Evolutionary conservation across 2,113 vertebrate species (phyloP).

Genomic region (Eublepharis macularius): DNA sequence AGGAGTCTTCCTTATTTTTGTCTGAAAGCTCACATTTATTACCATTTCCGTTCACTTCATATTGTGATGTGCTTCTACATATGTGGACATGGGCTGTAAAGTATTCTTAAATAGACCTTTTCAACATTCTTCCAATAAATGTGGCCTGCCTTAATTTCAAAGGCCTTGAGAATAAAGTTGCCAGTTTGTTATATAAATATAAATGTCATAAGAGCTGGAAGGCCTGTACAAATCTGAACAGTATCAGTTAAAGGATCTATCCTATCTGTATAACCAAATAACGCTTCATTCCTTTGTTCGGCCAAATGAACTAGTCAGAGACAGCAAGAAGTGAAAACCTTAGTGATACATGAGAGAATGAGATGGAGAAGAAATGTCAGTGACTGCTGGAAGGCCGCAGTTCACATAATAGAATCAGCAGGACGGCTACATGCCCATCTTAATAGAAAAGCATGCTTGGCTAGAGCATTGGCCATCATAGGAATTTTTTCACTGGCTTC

Average conservation of each 20-base stretch:
- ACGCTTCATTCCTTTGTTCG: neutral
- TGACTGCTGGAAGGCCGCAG: conserved; percentile 13
- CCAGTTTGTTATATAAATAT: conserved; percentile 25
- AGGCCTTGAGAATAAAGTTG: conserved; percentile 1
- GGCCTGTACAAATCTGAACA: conserved; percentile 12
- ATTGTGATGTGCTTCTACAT: neutral
- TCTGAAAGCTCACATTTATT: conserved; percentile 12
- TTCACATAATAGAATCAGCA: neutral
- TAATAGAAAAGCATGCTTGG: neutral
- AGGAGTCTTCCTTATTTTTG: conserved; percentile 10
- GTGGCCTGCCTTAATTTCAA: neutral
- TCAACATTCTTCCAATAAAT: conserved; percentile 1
- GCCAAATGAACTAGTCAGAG: conserved; percentile 26
- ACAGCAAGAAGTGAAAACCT: conserved; percentile 44
- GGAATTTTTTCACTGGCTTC: neutral
- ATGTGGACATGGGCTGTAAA: neutral
- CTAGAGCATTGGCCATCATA: neutral
- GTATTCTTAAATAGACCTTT: conserved; percentile 4
- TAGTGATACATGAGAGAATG: conserved; percentile 25
- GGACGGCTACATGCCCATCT: neutral
- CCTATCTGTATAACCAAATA: conserved; percentile 28
- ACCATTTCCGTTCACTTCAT: neutral
- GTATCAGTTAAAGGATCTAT: conserved; percentile 41
- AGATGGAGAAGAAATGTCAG: conserved; percentile 23
- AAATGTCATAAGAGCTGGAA: conserved; percentile 17